Conservation (phyloP, 2,888 invertebrate genomes). For the Athrips mouffetella region DNA sequence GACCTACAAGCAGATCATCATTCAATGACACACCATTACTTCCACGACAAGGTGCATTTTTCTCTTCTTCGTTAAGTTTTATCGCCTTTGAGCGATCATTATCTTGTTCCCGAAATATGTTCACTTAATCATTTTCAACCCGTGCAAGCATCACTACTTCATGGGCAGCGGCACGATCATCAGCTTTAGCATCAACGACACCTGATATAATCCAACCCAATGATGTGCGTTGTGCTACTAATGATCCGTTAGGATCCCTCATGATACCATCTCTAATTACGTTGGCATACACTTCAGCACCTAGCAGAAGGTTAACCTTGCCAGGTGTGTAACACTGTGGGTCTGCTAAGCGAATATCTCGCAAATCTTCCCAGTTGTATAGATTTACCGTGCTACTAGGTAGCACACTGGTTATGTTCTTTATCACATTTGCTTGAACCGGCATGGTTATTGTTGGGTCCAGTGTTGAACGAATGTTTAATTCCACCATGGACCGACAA, state of each 20-base stretch:
- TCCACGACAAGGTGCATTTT: constrained; percentile 19
- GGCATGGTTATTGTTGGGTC: background rate
- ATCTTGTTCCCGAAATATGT: constrained; percentile 22
- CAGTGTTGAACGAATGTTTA: constrained; percentile 2
- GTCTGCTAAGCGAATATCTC: constrained; percentile 17
- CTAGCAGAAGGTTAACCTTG: constrained; percentile 26
- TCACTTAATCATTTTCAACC: constrained; percentile 13
- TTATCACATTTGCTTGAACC: constrained; percentile 8
- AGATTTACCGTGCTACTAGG: background rate
- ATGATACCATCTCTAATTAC: constrained; percentile 24
- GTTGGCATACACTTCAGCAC: constrained; percentile 27
- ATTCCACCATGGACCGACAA: background rate
- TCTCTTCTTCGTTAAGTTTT: constrained; percentile 5
- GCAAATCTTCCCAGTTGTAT: constrained; percentile 14
- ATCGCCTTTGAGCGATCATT: too few relatives aligned
- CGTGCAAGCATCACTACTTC: background rate
- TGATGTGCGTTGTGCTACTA: constrained; percentile 27
- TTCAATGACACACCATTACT: constrained; percentile 21
- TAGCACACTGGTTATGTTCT: background rate
- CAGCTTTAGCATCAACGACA: background rate
- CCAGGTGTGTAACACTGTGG: constrained; percentile 19
- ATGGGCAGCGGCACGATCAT: background rate
- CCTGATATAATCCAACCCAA: constrained; percentile 32
- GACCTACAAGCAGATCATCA: constrained; percentile 20
- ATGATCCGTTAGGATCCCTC: constrained; percentile 17